Evolutionary conservation across 2,113 vertebrate genomes (phyloP), one percentile per base, ranked within the genome.

Genomic region (Callithrix jacchus): DNA sequence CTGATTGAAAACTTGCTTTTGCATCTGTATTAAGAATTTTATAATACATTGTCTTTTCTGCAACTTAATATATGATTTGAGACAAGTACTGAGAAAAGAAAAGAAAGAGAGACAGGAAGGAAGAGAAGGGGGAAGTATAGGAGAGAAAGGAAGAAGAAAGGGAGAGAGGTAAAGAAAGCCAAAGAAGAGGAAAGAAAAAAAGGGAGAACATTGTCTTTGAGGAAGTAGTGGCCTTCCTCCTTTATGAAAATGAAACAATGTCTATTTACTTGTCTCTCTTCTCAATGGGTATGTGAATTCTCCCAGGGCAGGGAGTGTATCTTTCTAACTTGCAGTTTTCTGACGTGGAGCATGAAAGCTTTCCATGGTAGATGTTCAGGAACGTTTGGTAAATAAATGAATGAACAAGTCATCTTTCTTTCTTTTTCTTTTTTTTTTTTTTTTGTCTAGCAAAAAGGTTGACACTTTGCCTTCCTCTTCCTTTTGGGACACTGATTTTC

Each of bases 1-100:
- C 35, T 80, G n/a, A 54, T 77, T 83, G 52, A 93, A 80, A 86
- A 64, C 5, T 7, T 93, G 87, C 23, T 93, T 95, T 87, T 49
- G 13, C 10, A 11, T 74, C 74, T 45, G 23, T 30, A 47, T 32
- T 85, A 80, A 52, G 49, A 42, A 52, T 87, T 95, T 81, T 77
- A 58, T 82, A 64, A 73, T n/a, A 68, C 12, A 45, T 8, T 77
- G 25, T 42, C 30, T 88, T 93, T 94, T 11, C 5, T 89, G 30
- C 16, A 82, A 64, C 18, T 56, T 82, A 91, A 61, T 25, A 14
- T 64, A 30, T 10, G 30, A 77, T 16, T 92, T 84, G 25, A 87
- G 23, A 45, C 35, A 92, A 81, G 30, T 54, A 86, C 0, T 35
- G 30, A 80, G 79, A 83, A 56, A 45, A 66, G 40, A 76, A 21